Evolutionary conservation across 2,113 vertebrate genomes (phyloP).

Genomic region (Scytalopus superciliaris): DNA sequence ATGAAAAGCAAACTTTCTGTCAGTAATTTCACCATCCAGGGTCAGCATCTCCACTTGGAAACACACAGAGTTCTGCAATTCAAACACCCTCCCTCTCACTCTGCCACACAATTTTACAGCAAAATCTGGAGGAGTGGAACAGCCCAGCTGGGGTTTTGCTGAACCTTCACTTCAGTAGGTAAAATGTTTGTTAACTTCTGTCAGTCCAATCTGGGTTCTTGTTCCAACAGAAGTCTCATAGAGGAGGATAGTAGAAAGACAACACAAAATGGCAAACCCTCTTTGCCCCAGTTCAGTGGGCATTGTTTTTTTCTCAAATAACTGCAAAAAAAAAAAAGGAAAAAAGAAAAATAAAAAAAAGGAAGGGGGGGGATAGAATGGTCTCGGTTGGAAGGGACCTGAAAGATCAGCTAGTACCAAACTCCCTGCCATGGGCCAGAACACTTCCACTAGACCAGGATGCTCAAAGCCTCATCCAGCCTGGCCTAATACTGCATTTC

Average conservation of each 20-base stretch:
- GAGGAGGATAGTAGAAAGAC: neutral
- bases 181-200: neutral
- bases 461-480: neutral
- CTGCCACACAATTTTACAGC: neutral
- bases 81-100: neutral
- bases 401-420: neutral
- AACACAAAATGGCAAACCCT: neutral
- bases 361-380: accelerated
- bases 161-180: neutral
- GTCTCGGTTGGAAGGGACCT: neutral
- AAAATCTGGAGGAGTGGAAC: neutral
- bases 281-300: neutral
- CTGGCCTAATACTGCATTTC: neutral
- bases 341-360: too few relatives aligned
- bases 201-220: neutral
- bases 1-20: neutral
- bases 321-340: neutral
- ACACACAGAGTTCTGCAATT: neutral
- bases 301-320: neutral
- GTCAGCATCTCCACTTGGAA: neutral
- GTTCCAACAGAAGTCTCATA: neutral
- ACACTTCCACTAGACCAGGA: neutral
- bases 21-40: neutral
- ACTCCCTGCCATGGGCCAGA: neutral
- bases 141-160: neutral